These are phyloP conservation scores for Plutomurus gul DNA, from an alignment of 1,140 invertebrate species.

Conservation along the genomic window DNA sequence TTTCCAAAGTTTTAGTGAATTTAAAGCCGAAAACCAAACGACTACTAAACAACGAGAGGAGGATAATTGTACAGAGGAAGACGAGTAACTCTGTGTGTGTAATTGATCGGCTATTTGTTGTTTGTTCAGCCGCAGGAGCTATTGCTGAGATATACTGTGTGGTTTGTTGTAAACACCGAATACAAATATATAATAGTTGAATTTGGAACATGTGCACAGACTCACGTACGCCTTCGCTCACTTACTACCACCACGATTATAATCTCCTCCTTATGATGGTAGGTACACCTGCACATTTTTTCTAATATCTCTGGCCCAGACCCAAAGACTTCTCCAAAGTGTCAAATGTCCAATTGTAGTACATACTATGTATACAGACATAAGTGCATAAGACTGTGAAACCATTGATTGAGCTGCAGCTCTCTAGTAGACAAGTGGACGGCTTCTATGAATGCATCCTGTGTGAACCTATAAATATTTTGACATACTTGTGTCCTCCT, in stretches of 20 bases:
- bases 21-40: neutral
- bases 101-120: conserved; percentile 25
- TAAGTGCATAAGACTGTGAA: neutral
- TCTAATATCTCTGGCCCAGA: conserved; percentile 7
- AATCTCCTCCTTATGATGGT: neutral
- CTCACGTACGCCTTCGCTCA: conserved; percentile 18
- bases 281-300: conserved; percentile 17
- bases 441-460: neutral
- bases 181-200: neutral
- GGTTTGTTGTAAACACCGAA: neutral
- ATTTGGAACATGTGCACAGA: neutral
- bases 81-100: too few species aligned
- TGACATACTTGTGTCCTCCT: neutral
- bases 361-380: neutral
- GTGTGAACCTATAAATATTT: neutral
- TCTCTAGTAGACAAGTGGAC: neutral
- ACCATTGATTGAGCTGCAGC: neutral
- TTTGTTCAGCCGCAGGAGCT: neutral
- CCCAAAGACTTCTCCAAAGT: neutral
- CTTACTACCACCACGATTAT: neutral
- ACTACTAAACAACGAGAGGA: neutral
- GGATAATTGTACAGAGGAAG: neutral
- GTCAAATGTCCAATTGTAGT: neutral
- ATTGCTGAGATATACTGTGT: neutral
- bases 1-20: neutral